Conservation (phyloP, 1,140 invertebrate genomes). For the Geopemphigus sp. region DNA sequence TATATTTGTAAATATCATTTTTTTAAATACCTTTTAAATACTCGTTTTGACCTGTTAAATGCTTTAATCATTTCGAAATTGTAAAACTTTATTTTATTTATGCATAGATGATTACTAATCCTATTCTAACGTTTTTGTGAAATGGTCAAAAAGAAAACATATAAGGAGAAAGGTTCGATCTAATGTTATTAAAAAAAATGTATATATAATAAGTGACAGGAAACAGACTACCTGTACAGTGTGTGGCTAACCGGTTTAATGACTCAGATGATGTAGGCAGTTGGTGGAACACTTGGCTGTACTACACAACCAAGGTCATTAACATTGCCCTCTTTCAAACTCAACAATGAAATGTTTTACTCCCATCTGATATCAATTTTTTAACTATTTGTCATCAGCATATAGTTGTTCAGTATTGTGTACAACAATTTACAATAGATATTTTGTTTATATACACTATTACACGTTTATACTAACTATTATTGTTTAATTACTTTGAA, state of each 20-base stretch:
- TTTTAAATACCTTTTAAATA: constrained; percentile 31
- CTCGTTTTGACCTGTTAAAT: constrained; percentile 43
- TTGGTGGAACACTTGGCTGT: constrained; percentile 2
- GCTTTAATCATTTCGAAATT: constrained; percentile 46
- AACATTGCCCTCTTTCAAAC: constrained; percentile 30
- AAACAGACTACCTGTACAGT: constrained; percentile 12
- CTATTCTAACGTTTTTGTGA: not conserved
- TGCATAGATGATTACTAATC: not conserved
- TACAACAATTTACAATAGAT: not conserved
- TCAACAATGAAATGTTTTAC: constrained; percentile 38
- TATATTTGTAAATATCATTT: not conserved
- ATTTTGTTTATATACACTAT: not conserved
- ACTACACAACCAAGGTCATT: constrained; percentile 42
- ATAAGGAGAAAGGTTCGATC: constrained; percentile 25
- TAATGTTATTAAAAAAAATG: not conserved
- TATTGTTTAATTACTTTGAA: constrained; percentile 17
- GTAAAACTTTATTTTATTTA: not conserved
- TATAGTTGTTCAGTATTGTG: no score
- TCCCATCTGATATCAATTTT: constrained; percentile 28
- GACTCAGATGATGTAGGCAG: constrained; percentile 42
- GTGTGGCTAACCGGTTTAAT: constrained; percentile 46
- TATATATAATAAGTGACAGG: constrained; percentile 16
- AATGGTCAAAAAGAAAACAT: not conserved
- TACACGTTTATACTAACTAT: not conserved
- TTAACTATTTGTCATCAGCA: not conserved